Evolutionary conservation across 2,888 invertebrate genomes (phyloP).

Genomic region (Microctonus hyperodae): DNA sequence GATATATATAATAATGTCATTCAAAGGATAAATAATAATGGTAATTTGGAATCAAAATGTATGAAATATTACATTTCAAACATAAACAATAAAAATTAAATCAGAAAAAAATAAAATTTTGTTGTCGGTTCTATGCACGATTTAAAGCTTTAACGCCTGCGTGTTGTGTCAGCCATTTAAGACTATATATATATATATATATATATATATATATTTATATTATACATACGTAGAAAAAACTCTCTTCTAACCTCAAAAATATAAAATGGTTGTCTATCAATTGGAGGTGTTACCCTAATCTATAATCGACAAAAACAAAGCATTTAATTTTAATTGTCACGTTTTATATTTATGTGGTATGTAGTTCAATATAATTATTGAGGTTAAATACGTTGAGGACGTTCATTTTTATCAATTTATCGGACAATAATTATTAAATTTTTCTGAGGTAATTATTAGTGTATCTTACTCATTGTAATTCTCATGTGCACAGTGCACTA

Average conservation of each 20-base stretch:
- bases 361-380: conserved; percentile 35
- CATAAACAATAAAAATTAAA: too few relatives aligned
- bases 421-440: conserved; percentile 18
- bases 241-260: conserved; percentile 42
- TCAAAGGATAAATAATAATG: neutral
- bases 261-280: conserved; percentile 52
- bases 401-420: neutral
- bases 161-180: neutral
- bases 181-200: neutral
- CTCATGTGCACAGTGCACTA: neutral
- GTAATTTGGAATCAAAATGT: neutral
- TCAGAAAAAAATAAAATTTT: too few relatives aligned
- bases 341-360: conserved; percentile 38
- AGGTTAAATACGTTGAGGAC: neutral
- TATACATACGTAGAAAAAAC: neutral
- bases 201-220: neutral
- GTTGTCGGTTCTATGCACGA: neutral
- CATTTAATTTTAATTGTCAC: conserved; percentile 35
- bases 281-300: conserved; percentile 49
- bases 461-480: conserved; percentile 25
- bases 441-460: conserved; percentile 39
- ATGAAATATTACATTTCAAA: too few relatives aligned
- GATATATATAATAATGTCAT: too few relatives aligned
- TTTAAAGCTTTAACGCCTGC: neutral
- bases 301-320: conserved; percentile 44